Evolutionary conservation across 2,888 invertebrate species (phyloP).

Genomic region (Tenthredo mesomela): DNA sequence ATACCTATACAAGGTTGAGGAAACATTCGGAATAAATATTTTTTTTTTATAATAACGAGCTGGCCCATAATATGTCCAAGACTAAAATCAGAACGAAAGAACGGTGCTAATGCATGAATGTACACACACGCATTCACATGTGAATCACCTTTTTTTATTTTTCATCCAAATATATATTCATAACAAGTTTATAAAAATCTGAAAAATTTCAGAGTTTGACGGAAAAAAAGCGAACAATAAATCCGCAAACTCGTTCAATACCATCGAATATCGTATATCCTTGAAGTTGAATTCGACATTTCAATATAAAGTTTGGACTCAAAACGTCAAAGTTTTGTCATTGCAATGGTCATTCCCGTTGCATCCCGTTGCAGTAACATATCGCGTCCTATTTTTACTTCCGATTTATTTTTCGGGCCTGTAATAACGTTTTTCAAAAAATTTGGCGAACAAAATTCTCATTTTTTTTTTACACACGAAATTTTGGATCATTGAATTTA

Average conservation of each 20-base stretch:
- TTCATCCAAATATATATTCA: not conserved
- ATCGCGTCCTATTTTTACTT: too few relatives aligned
- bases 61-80: not conserved
- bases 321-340: not conserved
- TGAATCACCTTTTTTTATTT: not conserved
- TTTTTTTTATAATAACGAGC: not conserved
- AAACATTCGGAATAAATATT: constrained; percentile 11
- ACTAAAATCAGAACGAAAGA: not conserved
- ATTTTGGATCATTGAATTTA: too few relatives aligned
- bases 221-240: not conserved
- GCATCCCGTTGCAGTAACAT: not conserved
- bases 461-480: too few relatives aligned
- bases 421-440: too few relatives aligned
- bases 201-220: not conserved
- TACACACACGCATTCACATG: not conserved
- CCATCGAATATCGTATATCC: not conserved
- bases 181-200: not conserved
- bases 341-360: too few relatives aligned
- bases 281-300: not conserved
- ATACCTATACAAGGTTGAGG: constrained; percentile 1
- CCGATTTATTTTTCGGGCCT: too few relatives aligned
- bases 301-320: not conserved
- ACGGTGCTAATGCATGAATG: not conserved
- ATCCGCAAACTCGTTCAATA: not conserved
- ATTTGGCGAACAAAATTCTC: too few relatives aligned